Evolutionary conservation across 2,113 vertebrate species (phyloP), one percentile per base, ranked within the genome.

Genomic region (Struthidea cinerea): DNA sequence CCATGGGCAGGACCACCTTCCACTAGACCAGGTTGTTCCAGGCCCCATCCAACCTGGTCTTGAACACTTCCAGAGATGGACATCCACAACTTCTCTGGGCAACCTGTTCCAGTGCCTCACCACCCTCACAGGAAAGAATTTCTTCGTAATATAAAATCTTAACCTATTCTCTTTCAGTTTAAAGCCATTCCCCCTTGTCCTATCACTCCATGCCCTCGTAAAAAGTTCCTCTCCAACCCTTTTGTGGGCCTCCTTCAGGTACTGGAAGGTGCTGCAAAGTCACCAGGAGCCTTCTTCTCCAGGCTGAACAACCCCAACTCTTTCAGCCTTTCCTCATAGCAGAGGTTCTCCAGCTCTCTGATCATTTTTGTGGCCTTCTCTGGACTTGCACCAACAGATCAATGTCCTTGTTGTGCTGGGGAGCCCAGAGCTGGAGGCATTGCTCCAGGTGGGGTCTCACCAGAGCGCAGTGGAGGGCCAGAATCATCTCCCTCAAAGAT

Each of bases 401-500:
- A 9, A 8, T 26, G 14, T 53, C 21, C 20, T 53, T 70, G 16
- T 19, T 46, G 12, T 39, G 47, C 55, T 53, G 47, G 46, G 33
- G 33, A 46, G 23, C n/a, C 39, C 55, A 20, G 39, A 69, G 28
- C n/a, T 70, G 41, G 19, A 63, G 24, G 16, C 16, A 14, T 47
- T 79, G 11, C 24, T 64, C 13, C 7, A 21, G 19, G 1, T 47
- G 41, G 49, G 10, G 4, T 47, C 41, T 41, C 65, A 32, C 11
- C 24, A 27, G 30, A 41, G 64, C 0, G 0, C 16, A 22, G 32
- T 22, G 26, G 35, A 49, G 16, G 4, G 35, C 11, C 13, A 41
- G 35, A 49, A 32, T 56, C 11, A 32, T 21, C 30, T 63, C 16
- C 41, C 16, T 33, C 30, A 24, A 13, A 41, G 16, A 63, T 55